Conservation (phyloP, 2,797 vertebrate species). For the Huso huso region DNA sequence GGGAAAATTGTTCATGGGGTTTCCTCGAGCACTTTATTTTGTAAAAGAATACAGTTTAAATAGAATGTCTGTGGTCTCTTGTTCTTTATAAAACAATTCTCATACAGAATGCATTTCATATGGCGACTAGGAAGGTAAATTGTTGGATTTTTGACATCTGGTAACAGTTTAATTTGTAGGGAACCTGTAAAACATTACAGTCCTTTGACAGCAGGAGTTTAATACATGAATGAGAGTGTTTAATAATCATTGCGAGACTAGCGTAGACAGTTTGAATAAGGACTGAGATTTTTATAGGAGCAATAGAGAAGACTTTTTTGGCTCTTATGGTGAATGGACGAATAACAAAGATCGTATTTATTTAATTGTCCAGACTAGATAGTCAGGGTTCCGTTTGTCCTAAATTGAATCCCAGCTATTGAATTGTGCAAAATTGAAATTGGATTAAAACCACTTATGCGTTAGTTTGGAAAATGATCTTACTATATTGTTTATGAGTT, state of each 20-base stretch:
- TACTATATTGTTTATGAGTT: too few relatives aligned
- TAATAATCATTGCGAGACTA: constrained; percentile 5
- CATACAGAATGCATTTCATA: constrained; percentile 29
- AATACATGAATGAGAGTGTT: constrained; percentile 39
- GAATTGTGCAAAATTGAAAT: too few relatives aligned
- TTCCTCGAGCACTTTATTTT: constrained; percentile 7
- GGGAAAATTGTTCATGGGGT: constrained; percentile 22
- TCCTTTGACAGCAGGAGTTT: constrained; percentile 44
- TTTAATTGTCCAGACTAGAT: too few relatives aligned
- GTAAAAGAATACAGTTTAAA: constrained; percentile 29
- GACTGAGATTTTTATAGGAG: not conserved
- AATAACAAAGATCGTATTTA: too few relatives aligned
- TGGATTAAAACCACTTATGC: too few relatives aligned
- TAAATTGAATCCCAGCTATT: too few relatives aligned
- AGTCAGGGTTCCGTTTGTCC: too few relatives aligned
- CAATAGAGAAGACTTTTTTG: too few relatives aligned
- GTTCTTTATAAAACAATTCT: constrained; percentile 32
- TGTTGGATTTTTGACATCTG: constrained; percentile 52
- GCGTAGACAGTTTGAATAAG: constrained; percentile 16
- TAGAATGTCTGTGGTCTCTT: constrained; percentile 33
- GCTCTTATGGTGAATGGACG: too few relatives aligned
- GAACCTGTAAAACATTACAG: constrained; percentile 55
- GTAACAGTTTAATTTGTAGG: constrained; percentile 56
- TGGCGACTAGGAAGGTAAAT: constrained; percentile 19
- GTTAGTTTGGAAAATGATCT: too few relatives aligned